These are phyloP conservation scores for Drosophila buzzatii DNA, from an alignment of 2,888 invertebrate species.

Conservation along the genomic window DNA sequence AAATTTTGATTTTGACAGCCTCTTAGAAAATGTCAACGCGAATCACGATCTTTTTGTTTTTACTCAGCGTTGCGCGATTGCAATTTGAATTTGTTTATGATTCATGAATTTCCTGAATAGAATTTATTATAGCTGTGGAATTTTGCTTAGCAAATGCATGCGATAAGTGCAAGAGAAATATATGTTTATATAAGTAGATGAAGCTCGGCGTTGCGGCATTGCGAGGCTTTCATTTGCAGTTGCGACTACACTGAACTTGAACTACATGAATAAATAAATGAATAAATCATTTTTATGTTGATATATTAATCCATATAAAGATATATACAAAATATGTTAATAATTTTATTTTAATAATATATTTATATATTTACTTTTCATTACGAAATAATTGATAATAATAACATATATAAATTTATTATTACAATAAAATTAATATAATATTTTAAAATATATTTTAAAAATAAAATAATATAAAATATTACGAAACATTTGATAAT, in stretches of 20 bases:
- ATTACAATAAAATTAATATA: too few species aligned
- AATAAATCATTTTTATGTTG: too few species aligned
- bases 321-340: too few species aligned
- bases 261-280: too few species aligned
- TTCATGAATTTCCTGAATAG: slow-evolving; percentile 32
- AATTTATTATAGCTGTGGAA: slow-evolving; percentile 15
- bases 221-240: not conserved
- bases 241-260: not conserved
- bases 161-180: slow-evolving; percentile 1
- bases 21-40: slow-evolving; percentile 53
- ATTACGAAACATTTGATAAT: too few species aligned
- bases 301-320: too few species aligned
- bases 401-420: too few species aligned
- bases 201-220: not conserved
- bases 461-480: too few species aligned
- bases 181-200: not conserved
- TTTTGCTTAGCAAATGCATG: slow-evolving; percentile 6
- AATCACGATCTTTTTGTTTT: slow-evolving; percentile 49
- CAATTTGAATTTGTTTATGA: slow-evolving; percentile 40
- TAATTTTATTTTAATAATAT: too few species aligned
- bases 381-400: too few species aligned
- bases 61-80: slow-evolving; percentile 22
- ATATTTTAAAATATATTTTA: too few species aligned
- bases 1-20: slow-evolving; percentile 46
- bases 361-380: too few species aligned